Base-by-base conservation (phyloP, 2,888 invertebrate genomes). In the Dryococelus australis region DNA sequence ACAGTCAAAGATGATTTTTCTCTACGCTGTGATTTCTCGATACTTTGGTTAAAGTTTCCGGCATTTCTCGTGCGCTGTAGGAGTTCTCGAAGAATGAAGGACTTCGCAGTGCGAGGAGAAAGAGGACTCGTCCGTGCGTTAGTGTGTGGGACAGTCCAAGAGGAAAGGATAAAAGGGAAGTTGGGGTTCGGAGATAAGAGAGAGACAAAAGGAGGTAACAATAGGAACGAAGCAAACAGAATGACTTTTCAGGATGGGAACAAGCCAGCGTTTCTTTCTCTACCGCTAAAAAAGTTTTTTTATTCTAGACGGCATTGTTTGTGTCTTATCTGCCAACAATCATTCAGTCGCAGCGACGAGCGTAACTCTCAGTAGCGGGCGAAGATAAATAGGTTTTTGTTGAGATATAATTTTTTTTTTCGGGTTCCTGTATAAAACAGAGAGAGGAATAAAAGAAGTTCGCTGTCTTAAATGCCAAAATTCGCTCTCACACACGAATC, bases 191-290 rank as follows among this genome's bases (percentile, higher is more conserved):
- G 35, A 83, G 83, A 83, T 83, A 83, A 83, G 28, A 83, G 35
- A 83, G 83, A 83, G 83, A 83, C 83, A 83, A 83, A 83, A 83
- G 83, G n/a, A 28, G 16, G 43, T n/a, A 83, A 83, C 83, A 83
- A 83, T 83, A 83, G 83, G 43, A 35, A 83, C 35, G 83, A 83
- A 28, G 43, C 83, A 83, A 83, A 24, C 83, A 28, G 83, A 83
- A 83, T 43, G 83, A 83, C 83, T 35, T 83, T 83, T 83, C 43
- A 28, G 43, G 43, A 43, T 4, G 35, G 35, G 24, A 83, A 35
- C 83, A 27, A 83, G 28, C 83, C 83, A 20, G n/a, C 65, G 65
- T 65, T 65, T 65, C 65, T 65, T 65, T 65, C 65, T 10, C 65
- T n/a, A 24, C 20, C 65, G 24, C 20, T 1, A 65, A 65, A 65